A percentile compares a stretch with the other conserved stretches of the same genome.
Conservation (phyloP, 1,140 invertebrate species). For the Magallana gigas region DNA sequence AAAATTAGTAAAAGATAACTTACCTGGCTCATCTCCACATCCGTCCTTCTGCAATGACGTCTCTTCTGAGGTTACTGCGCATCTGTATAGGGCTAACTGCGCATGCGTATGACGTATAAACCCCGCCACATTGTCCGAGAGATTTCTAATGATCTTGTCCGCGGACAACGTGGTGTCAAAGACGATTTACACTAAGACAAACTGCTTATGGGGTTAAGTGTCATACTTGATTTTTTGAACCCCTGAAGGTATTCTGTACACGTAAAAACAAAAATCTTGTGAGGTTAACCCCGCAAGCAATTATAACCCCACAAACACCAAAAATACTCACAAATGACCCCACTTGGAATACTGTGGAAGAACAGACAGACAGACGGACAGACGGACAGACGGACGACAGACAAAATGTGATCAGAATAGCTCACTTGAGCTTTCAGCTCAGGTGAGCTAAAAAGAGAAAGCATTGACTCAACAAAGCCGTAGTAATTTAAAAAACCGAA, state of each 20-base stretch:
- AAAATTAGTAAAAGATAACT: not conserved
- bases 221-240: constrained; percentile 6
- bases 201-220: constrained; percentile 3
- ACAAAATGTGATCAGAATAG: too few species aligned
- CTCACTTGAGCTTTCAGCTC: too few species aligned
- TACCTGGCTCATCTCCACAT: not conserved
- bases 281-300: constrained; percentile 2
- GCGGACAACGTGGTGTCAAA: constrained; percentile 2
- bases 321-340: constrained; percentile 10
- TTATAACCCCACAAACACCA: not conserved
- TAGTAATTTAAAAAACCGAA: too few species aligned
- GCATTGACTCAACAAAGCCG: too few species aligned
- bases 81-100: too few species aligned
- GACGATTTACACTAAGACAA: not conserved
- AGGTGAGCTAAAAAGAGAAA: too few species aligned
- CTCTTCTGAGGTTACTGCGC: not conserved
- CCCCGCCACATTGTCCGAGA: not conserved
- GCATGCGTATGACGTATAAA: too few species aligned
- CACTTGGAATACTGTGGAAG: not conserved
- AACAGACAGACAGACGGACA: not conserved
- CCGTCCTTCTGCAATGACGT: not conserved
- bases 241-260: constrained; percentile 9
- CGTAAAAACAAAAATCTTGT: not conserved
- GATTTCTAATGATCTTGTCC: constrained; percentile 4
- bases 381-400: too few species aligned